Evolutionary conservation across 2,888 invertebrate genomes (phyloP).

Genomic region (Eudemis profundana): DNA sequence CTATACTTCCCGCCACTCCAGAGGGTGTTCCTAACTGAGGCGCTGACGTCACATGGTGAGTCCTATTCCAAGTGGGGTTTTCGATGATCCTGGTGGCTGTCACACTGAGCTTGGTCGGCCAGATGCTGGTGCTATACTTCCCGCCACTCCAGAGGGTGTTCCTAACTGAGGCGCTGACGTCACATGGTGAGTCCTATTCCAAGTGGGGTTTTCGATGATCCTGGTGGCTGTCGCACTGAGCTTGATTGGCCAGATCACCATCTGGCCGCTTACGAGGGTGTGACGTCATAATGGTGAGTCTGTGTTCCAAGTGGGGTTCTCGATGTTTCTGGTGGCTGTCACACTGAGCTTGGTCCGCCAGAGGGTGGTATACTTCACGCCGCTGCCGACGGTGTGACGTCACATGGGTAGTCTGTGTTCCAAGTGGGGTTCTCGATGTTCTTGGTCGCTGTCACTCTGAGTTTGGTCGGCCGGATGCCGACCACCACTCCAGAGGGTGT

Average conservation of each 20-base stretch:
- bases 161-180: constrained; percentile 97
- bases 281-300: constrained; percentile 92
- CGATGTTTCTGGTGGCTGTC: constrained; percentile 97
- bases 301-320: constrained; percentile 93
- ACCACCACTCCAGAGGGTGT: constrained; percentile 98
- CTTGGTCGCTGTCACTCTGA: constrained; percentile 95
- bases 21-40: constrained; percentile 98
- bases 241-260: constrained; percentile 96
- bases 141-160: constrained; percentile 98
- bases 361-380: too few species aligned
- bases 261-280: constrained; percentile 96
- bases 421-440: constrained; percentile 95
- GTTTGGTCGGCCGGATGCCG: constrained; percentile 97
- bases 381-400: too few species aligned
- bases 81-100: constrained; percentile 97
- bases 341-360: constrained; percentile 96
- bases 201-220: constrained; percentile 94
- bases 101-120: constrained; percentile 96
- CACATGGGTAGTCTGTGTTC: constrained; percentile 97
- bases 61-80: constrained; percentile 94
- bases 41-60: too few species aligned
- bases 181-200: constrained; percentile 93
- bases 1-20: constrained; percentile 98
- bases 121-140: constrained; percentile 98
- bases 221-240: constrained; percentile 96